Conservation (phyloP, 2,113 vertebrate species). For the Corydoras maculifer region DNA sequence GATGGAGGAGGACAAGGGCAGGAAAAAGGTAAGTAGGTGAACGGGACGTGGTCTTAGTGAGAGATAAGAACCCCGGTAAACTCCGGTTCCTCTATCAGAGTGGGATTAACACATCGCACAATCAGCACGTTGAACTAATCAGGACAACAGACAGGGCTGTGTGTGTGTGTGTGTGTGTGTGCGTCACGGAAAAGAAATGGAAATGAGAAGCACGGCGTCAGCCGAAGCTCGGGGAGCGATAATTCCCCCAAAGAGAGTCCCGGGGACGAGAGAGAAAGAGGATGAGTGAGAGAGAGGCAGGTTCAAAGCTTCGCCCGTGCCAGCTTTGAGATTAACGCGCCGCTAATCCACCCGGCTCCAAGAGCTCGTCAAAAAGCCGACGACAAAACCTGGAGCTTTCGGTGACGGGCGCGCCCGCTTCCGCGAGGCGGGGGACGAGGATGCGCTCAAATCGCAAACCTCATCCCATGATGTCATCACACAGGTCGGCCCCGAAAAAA, state of each 20-base stretch:
- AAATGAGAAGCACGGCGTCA: slow-evolving; percentile 44
- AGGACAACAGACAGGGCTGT: slow-evolving; percentile 44
- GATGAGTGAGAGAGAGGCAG: slow-evolving; percentile 49
- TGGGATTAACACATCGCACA: slow-evolving; percentile 68
- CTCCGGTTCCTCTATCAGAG: slow-evolving; percentile 59
- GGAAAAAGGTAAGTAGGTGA: not conserved
- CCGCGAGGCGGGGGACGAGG: no score
- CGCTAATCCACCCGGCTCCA: slow-evolving; percentile 72
- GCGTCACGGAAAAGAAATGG: not conserved
- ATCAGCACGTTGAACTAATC: slow-evolving; percentile 47
- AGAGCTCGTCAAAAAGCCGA: slow-evolving; percentile 66
- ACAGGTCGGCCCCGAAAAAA: no score
- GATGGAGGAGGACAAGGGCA: not conserved
- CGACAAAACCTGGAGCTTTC: slow-evolving; percentile 45
- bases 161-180: slow-evolving; percentile 24
- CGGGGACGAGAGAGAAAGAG: slow-evolving; percentile 36
- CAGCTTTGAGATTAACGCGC: slow-evolving; percentile 65
- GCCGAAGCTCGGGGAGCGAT: slow-evolving; percentile 56
- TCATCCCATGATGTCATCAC: no score
- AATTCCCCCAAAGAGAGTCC: slow-evolving; percentile 51
- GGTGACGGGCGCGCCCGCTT: no score
- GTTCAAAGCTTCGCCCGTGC: slow-evolving; percentile 62
- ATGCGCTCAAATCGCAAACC: no score
- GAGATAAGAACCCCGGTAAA: slow-evolving; percentile 25
- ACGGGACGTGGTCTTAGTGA: not conserved